phyloP scores from a whole-genome alignment of 2,113 vertebrate species.

The Malurus cyaneus region DNA sequence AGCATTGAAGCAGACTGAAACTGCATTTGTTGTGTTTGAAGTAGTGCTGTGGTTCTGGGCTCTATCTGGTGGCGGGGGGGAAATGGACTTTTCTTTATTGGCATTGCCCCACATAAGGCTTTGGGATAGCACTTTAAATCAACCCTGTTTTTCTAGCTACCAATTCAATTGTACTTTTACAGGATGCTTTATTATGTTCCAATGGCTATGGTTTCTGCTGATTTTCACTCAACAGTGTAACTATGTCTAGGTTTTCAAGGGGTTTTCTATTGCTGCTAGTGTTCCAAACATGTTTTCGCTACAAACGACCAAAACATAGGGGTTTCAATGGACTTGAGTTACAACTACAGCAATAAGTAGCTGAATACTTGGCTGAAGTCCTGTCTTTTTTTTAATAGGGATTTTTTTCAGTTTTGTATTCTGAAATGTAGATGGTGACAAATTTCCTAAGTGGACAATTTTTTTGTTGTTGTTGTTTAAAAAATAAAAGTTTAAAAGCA shows the following conservation, averaged over 20 bases:
- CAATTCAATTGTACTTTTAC: constrained; percentile 41
- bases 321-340: constrained; percentile 51
- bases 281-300: constrained; percentile 45
- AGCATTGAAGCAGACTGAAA: not conserved
- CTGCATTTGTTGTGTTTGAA: accelerated
- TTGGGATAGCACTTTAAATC: constrained; percentile 55
- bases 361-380: constrained; percentile 59
- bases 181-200: constrained; percentile 35
- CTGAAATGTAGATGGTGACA: constrained; percentile 41
- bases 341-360: constrained; percentile 65
- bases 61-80: not conserved
- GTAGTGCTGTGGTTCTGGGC: not conserved
- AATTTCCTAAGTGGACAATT: constrained; percentile 49
- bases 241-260: constrained; percentile 49
- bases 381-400: constrained; percentile 50
- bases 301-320: constrained; percentile 6
- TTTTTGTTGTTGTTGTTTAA: constrained; percentile 30
- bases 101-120: not conserved
- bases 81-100: constrained; percentile 47
- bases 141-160: constrained; percentile 44
- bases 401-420: constrained; percentile 69
- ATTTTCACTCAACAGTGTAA: constrained; percentile 32
- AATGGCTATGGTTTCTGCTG: constrained; percentile 21
- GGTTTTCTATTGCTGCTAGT: constrained; percentile 63
- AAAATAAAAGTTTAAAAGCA: constrained; percentile 66